Evolutionary conservation across 2,888 invertebrate genomes (phyloP), one percentile per base, ranked within the genome.

Genomic region (Agrotis clavis): DNA sequence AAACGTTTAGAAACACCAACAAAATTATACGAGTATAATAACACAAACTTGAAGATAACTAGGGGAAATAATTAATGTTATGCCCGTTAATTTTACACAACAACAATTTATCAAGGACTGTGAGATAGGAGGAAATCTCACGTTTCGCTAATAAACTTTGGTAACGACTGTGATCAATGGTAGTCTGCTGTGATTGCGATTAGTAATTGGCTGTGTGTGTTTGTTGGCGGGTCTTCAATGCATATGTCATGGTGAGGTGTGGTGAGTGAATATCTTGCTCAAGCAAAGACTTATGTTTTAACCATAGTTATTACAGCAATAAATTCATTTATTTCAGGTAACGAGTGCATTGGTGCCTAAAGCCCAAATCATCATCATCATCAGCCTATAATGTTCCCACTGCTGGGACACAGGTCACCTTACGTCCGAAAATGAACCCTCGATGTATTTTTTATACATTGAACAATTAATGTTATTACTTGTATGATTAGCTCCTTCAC

Each of bases 21-120:
- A 75, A 82, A 85, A 83, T 84, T 70, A 74, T 74, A 75, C 82
- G 78, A 79, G 77, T 47, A 56, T 54, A 25, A 54, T 30, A 56
- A 56, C 54, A 56, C 54, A 56, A 77, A 71, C 77, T 77, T 73
- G 51, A 66, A 81, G 77, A 85, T 88, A 89, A 88, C 88, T 87
- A 84, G 85, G 84, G 87, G 87, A 90, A 89, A 88, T 90, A 89
- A 90, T 90, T 91, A 90, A 91, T 91, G 91, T 86, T 87, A 79
- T 74, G 84, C 88, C 85, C 87, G 87, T 88, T 90, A 88, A 90
- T 90, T 88, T 86, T 79, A 81, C 75, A 76, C 74, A 84, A 86
- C 84, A 88, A 85, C 85, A 85, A 90, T 91, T 91, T 89, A 89
- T 83, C 84, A 85, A 69, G 68, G 53, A 57, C 68, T 21, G 50